These are phyloP conservation scores for Cynocephalus volans DNA, from an alignment of 2,113 vertebrate genomes.

Conservation along the genomic window DNA sequence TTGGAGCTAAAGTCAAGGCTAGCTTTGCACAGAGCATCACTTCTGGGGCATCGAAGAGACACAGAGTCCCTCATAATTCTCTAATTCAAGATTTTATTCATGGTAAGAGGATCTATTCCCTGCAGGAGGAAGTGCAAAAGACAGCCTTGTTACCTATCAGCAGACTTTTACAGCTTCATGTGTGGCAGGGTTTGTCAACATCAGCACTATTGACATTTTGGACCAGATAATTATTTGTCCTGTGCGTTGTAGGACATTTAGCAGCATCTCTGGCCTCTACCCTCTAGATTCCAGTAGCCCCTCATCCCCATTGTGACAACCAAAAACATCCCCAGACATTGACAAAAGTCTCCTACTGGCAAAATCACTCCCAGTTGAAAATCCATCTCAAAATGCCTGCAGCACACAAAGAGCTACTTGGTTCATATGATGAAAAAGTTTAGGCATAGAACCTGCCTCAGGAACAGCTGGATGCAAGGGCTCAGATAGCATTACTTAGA, in stretches of 20 bases:
- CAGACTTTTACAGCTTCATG: not conserved
- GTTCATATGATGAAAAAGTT: not conserved
- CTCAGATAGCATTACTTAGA: no score
- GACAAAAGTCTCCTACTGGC: not conserved
- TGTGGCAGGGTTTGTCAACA: not conserved
- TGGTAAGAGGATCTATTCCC: not conserved
- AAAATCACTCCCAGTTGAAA: not conserved
- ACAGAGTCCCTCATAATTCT: not conserved
- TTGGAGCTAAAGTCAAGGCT: not conserved
- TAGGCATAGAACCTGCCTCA: not conserved
- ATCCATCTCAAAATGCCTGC: not conserved
- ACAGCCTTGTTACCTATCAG: not conserved
- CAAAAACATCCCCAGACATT: not conserved
- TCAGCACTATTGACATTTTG: not conserved
- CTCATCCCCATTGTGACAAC: not conserved
- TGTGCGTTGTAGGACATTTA: not conserved
- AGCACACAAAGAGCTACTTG: not conserved
- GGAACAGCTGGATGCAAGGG: not conserved
- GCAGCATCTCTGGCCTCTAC: not conserved
- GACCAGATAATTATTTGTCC: not conserved
- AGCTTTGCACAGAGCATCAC: not conserved
- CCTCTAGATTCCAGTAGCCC: not conserved
- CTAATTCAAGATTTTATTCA: not conserved
- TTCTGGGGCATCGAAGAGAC: not conserved
- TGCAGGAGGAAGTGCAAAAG: not conserved